Evolutionary conservation across 2,113 vertebrate genomes (phyloP), one percentile per base, ranked within the genome.

Genomic region (Alethe castanea): DNA sequence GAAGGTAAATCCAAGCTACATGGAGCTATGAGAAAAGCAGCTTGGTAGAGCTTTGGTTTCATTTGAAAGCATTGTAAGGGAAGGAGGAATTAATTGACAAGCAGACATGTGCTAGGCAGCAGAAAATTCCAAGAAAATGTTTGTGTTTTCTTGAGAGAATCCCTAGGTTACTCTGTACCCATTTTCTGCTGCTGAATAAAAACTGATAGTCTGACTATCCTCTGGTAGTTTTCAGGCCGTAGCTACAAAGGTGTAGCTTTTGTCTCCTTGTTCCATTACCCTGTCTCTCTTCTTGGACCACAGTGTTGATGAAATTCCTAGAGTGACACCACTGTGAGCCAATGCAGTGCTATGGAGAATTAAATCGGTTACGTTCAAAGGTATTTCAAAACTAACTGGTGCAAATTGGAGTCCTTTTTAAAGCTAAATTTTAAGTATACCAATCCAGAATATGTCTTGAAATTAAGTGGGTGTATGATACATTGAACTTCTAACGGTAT

Each of bases 271-370:
- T 73, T 88, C 40, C 26, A 23, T 47, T 64, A 29, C 23, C 23
- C 35, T 19, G 2, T 76, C 20, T 2, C 0, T 64, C 33, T 62
- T 38, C 8, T 19, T n/a, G 52, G 53, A 25, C 16, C 14, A 35
- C 24, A 66, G 20, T 0, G 0, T 10, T 42, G 45, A n/a, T 70
- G 23, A 59, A n/a, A 33, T 82, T 66, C 14, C 8, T 48, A 23
- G 50, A 80, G 47, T 13, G 50, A 59, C 40, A 16, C 7, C 9
- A 16, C 20, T 22, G 10, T n/a, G 29, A 89, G 22, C 23, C 45
- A 38, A 3, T 47, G 45, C 14, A 35, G 7, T 78, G 48, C 26
- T 67, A 2, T 44, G 33, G 54, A 64, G 33, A 64, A 85, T 69
- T 88, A 40, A 28, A 26, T 53, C 11, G 14, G 26, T 85, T 53